Conservation (phyloP, 2,113 vertebrate genomes). For the Zapornia atra region DNA sequence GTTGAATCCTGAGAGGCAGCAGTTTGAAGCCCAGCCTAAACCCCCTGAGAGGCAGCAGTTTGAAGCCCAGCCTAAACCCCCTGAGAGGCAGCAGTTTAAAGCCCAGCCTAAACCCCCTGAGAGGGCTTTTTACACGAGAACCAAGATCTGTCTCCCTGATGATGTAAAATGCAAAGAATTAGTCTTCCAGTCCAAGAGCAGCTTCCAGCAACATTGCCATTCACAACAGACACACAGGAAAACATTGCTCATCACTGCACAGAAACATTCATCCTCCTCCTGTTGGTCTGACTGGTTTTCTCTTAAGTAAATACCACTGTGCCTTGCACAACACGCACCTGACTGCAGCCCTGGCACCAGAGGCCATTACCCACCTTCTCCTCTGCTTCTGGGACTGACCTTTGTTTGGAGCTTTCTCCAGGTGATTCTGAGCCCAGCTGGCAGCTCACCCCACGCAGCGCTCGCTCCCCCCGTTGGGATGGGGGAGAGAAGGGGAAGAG, state of each 20-base stretch:
- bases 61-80: not conserved
- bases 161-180: not conserved
- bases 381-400: not conserved
- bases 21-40: not conserved
- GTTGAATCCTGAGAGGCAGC: not conserved
- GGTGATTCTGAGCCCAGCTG: not conserved
- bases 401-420: not conserved
- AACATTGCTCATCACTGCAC: not conserved
- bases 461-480: too few relatives aligned
- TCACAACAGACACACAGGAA: not conserved
- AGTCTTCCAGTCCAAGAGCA: not conserved
- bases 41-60: not conserved
- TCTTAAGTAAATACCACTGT: not conserved
- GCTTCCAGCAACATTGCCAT: not conserved
- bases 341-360: not conserved
- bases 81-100: not conserved
- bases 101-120: too few relatives aligned
- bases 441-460: too few relatives aligned
- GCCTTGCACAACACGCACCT: fast-evolving
- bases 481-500: too few relatives aligned
- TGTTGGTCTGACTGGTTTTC: not conserved
- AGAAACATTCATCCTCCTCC: fast-evolving
- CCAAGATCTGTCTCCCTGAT: not conserved
- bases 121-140: not conserved
- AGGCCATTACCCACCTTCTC: not conserved